Conservation (phyloP, 2,797 vertebrate species). For the Pteronotus mesoamericanus region DNA sequence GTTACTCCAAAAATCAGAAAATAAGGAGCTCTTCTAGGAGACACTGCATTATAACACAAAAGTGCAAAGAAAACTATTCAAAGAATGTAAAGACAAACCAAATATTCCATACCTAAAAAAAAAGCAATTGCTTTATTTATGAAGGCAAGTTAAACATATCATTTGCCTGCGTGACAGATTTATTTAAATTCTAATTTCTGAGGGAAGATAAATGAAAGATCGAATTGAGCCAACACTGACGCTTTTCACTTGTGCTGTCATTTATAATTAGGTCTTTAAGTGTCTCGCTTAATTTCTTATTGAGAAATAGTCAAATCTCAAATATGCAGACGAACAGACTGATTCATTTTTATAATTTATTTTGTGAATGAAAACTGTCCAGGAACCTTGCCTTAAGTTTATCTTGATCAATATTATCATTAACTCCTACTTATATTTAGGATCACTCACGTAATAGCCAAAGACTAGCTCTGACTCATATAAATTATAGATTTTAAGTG, state of each 20-base stretch:
- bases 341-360: slow-evolving; percentile 45
- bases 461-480: neutral
- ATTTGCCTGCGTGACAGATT: slow-evolving; percentile 60
- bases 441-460: neutral
- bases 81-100: slow-evolving; percentile 50
- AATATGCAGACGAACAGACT: slow-evolving; percentile 50
- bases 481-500: neutral
- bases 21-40: neutral
- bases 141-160: slow-evolving; percentile 69
- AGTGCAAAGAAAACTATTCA: neutral
- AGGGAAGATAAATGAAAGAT: slow-evolving; percentile 61
- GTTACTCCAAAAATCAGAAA: slow-evolving; percentile 41
- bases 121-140: slow-evolving; percentile 65
- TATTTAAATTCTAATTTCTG: slow-evolving; percentile 67
- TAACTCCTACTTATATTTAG: neutral
- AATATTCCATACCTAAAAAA: slow-evolving; percentile 10
- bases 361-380: neutral
- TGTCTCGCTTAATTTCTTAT: slow-evolving; percentile 61
- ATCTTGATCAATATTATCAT: neutral
- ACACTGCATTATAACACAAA: slow-evolving; percentile 44
- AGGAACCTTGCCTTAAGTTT: neutral
- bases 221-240: slow-evolving; percentile 62
- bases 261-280: slow-evolving; percentile 69
- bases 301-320: slow-evolving; percentile 53
- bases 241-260: slow-evolving; percentile 60